Conservation (phyloP, 2,888 invertebrate genomes). For the Hypselothyrea guttata region DNA sequence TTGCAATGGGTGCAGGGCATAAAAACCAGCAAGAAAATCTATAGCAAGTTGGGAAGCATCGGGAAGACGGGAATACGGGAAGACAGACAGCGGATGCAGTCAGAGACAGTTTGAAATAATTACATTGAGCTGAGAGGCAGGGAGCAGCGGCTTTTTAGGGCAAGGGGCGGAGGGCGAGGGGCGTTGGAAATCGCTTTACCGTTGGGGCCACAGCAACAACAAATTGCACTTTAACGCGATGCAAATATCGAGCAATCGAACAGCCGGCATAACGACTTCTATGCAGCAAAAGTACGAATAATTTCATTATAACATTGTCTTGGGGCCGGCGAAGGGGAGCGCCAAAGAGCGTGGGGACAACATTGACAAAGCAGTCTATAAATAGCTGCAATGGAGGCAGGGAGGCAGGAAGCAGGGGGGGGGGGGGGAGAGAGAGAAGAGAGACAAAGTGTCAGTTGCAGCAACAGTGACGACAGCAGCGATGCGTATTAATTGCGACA, state of each 20-base stretch:
- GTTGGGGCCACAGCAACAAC: constrained; percentile 37
- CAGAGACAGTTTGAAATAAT: constrained; percentile 73
- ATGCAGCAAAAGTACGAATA: constrained; percentile 65
- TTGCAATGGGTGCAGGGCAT: too few relatives aligned
- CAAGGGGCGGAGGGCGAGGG: neutral
- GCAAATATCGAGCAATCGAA: constrained; percentile 49
- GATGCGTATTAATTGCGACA: constrained; percentile 73
- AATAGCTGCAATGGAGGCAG: constrained; percentile 45
- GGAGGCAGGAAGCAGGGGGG: neutral
- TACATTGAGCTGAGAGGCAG: constrained; percentile 49
- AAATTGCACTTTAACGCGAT: constrained; percentile 35
- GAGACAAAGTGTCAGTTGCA: constrained; percentile 63
- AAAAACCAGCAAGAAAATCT: constrained; percentile 21
- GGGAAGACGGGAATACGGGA: neutral
- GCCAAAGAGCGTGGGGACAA: constrained; percentile 61
- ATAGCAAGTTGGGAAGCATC: constrained; percentile 1
- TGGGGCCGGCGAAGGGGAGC: constrained; percentile 32
- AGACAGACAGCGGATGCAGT: constrained; percentile 52
- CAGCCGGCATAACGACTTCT: constrained; percentile 31
- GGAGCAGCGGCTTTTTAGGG: neutral
- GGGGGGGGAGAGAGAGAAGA: neutral
- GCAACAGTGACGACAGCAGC: constrained; percentile 48
- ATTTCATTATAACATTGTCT: constrained; percentile 69
- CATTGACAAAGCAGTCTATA: constrained; percentile 60
- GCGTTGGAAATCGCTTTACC: constrained; percentile 14